A percentile compares a stretch with the other conserved stretches of the same genome.
phyloP scores from a whole-genome alignment of 2,113 vertebrate species.

The Charina bottae region DNA sequence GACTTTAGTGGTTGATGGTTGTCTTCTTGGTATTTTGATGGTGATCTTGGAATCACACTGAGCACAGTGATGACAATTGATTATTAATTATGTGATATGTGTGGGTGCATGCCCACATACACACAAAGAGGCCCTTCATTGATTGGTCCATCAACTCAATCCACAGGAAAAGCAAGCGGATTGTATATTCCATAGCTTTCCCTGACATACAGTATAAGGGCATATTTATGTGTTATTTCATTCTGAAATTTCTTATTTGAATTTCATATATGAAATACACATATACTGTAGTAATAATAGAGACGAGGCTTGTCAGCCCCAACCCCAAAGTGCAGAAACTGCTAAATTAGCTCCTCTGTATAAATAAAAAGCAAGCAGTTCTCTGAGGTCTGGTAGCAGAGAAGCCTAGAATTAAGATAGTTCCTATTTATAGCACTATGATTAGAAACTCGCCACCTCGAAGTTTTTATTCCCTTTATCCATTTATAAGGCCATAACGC shows the following conservation, averaged over 20 bases:
- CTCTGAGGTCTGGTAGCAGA: conserved; percentile 2
- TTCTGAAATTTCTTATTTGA: rapidly evolving
- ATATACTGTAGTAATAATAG: not conserved
- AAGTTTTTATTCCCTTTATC: conserved; percentile 70
- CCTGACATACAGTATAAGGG: not conserved
- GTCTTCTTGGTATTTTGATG: not conserved
- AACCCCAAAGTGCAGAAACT: conserved; percentile 61
- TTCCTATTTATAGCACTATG: conserved; percentile 72
- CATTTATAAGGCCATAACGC: conserved; percentile 72
- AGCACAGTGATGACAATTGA: not conserved
- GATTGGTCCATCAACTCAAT: not conserved
- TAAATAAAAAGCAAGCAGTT: conserved; percentile 52
- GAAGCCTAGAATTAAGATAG: conserved; percentile 54
- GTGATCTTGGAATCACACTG: not conserved
- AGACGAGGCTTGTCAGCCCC: conserved; percentile 39
- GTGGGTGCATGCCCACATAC: not conserved
- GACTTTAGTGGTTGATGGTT: not conserved
- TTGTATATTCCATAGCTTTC: not conserved
- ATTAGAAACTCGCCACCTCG: conserved; percentile 67
- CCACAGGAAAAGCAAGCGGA: not conserved
- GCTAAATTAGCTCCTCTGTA: conserved; percentile 55
- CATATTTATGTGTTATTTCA: not conserved
- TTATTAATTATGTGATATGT: not conserved
- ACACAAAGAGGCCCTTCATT: not conserved
- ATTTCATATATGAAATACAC: not conserved